phyloP scores from a whole-genome alignment of 2,113 vertebrate genomes.

The Anarhynchus alexandrinus region DNA sequence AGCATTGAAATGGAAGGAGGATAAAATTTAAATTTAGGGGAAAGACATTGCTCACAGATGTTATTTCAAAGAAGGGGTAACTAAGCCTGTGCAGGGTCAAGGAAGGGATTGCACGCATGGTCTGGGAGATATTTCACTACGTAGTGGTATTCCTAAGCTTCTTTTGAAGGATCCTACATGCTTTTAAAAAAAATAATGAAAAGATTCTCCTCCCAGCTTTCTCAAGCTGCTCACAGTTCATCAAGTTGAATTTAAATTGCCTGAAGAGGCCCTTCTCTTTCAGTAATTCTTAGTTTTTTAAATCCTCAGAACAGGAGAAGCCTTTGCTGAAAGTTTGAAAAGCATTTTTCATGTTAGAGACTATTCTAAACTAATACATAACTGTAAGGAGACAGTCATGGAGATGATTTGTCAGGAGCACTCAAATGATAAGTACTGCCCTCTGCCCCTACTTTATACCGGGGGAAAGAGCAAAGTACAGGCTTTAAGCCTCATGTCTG shows the following conservation, averaged over 20 bases:
- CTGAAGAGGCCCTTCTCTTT: neutral
- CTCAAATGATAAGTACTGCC: neutral
- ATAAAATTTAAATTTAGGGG: neutral
- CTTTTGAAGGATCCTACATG: neutral
- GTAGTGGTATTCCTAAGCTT: neutral
- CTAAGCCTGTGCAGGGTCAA: neutral
- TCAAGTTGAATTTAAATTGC: neutral
- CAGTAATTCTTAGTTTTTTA: neutral
- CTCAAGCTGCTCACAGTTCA: neutral
- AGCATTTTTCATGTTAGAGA: neutral
- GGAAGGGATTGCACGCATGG: neutral
- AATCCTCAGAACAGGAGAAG: neutral
- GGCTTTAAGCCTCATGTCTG: neutral
- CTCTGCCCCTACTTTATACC: neutral
- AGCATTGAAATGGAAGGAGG: neutral
- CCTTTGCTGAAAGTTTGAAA: neutral
- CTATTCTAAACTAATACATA: neutral
- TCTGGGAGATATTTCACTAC: neutral
- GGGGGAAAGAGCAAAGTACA: neutral
- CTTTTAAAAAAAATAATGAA: neutral
- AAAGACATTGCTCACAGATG: neutral
- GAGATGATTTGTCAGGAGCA: neutral
- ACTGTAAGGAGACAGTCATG: neutral
- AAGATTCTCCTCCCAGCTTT: neutral
- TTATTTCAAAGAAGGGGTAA: neutral